Evolutionary conservation across 2,113 vertebrate genomes (phyloP), one percentile per base, ranked within the genome.

Genomic region (Pollachius pollachius): DNA sequence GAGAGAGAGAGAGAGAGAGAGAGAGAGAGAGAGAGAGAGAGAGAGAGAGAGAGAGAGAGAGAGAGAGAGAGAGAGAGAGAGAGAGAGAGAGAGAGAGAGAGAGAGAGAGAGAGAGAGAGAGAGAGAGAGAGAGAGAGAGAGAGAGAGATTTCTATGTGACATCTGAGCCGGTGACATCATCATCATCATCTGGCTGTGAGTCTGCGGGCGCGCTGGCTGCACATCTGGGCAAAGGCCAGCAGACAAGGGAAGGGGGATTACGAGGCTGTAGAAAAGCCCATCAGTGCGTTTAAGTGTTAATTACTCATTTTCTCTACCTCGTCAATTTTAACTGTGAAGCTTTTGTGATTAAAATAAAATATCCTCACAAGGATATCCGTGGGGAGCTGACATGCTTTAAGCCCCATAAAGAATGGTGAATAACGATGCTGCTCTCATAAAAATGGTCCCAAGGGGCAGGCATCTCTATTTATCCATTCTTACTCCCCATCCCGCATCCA

Each of bases 321-420:
- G 86, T 89, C 86, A 88, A 89, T 89, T 88, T 89, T 90, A 86
- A 90, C 80, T 64, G 83, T 80, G 16, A 80, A 80, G 84, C 81
- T 86, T 89, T 90, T 90, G 84, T 90, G 85, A 92, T 89, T 90
- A 88, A 89, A 88, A 90, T 83, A 88, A 90, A 89, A 89, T 85
- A 88, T 84, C 77, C 84, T 79, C 77, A 73, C 19, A 34, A 87
- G 84, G 79, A 67, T 79, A 81, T 89, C 90, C 85, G 73, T 73
- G 80, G 85, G 88, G 89, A 88, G 68, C 73, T 75, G 81, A 81
- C 86, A 88, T 88, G 81, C 79, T 85, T 81, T 87, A 90, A 90
- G 88, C 84, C 77, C 77, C 75, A 84, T 86, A 90, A 84, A 90
- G 83, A 88, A 88, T 79, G 68, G 71, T 88, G 85, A 88, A 87